Conservation (phyloP, 2,113 vertebrate genomes). For the Lepus americanus region DNA sequence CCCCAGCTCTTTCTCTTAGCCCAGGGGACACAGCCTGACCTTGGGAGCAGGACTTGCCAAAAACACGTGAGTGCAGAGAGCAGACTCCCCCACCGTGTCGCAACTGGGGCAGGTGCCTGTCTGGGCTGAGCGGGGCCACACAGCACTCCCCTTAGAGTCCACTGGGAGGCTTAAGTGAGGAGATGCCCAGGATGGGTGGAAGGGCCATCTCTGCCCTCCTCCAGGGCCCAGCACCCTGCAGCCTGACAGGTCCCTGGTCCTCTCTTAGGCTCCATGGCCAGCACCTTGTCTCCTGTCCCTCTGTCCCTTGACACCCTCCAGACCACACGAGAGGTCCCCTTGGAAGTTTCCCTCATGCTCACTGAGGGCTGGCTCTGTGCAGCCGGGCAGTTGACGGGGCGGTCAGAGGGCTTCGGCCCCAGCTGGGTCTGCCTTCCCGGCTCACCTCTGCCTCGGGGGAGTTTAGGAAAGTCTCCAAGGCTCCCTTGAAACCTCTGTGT, state of each 20-base stretch:
- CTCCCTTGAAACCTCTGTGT: background rate
- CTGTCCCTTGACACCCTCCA: background rate
- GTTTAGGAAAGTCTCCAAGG: background rate
- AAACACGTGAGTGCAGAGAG: background rate
- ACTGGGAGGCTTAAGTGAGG: background rate
- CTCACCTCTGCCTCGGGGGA: background rate
- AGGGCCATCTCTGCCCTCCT: background rate
- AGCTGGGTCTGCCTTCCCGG: background rate
- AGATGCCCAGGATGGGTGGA: background rate
- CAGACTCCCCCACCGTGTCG: background rate
- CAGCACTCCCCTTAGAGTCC: background rate
- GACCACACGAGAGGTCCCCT: background rate
- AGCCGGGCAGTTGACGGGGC: background rate
- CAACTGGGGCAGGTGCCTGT: background rate
- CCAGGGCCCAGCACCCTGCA: background rate
- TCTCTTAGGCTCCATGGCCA: accelerated
- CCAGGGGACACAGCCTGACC: background rate
- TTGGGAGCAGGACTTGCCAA: background rate
- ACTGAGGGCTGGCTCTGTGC: background rate
- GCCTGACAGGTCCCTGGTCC: too few species aligned
- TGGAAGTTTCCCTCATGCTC: background rate
- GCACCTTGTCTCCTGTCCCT: background rate
- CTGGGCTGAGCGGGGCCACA: background rate
- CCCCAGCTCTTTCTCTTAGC: background rate
- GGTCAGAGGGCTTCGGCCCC: background rate